A percentile compares a stretch with the other conserved stretches of the same genome.
phyloP scores from a whole-genome alignment of 2,888 invertebrate species.

The Macropis europaea region DNA sequence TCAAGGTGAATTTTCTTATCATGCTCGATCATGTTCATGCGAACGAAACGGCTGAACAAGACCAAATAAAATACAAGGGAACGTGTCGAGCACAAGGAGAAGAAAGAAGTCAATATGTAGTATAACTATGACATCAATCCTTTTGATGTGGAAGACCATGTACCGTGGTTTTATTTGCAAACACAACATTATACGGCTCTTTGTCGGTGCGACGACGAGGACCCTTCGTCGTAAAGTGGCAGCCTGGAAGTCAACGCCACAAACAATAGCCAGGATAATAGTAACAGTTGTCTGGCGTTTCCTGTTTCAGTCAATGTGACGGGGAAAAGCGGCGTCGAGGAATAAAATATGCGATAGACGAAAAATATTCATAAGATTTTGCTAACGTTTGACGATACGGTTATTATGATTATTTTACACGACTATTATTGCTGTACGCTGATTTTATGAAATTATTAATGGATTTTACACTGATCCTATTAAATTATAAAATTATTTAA shows the following conservation, averaged over 20 bases:
- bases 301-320: conserved; percentile 2
- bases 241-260: neutral
- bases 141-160: neutral
- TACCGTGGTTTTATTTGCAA: conserved; percentile 2
- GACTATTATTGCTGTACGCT: neutral
- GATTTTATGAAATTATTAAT: too few species aligned
- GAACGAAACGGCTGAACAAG: neutral
- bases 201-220: neutral
- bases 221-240: neutral
- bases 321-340: neutral
- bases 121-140: neutral
- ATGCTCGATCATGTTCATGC: neutral
- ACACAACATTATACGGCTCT: conserved; percentile 1
- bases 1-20: neutral
- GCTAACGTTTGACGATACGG: neutral
- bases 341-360: conserved; percentile 7
- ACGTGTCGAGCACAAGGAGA: neutral
- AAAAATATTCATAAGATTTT: neutral
- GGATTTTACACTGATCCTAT: too few species aligned
- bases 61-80: neutral
- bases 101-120: neutral
- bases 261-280: neutral
- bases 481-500: too few species aligned
- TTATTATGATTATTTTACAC: neutral
- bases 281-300: neutral